phyloP scores from a whole-genome alignment of 2,888 invertebrate genomes.

The Drosophila helvetica region DNA sequence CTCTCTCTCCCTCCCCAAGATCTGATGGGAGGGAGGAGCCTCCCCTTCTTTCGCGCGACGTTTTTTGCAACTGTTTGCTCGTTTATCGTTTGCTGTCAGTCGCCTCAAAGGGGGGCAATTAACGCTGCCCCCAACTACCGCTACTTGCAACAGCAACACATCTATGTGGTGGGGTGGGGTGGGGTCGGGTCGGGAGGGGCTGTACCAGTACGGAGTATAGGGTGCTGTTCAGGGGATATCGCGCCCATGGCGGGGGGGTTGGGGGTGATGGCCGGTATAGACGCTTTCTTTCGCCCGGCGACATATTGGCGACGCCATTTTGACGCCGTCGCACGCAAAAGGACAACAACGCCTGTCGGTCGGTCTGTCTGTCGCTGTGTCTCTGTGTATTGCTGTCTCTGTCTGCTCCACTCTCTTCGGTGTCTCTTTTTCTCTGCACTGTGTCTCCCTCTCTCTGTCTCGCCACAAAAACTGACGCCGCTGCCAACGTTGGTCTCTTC shows the following conservation, averaged over 20 bases:
- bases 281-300: constrained; percentile 67
- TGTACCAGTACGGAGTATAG: constrained; percentile 2
- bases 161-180: constrained; percentile 11
- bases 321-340: constrained; percentile 74
- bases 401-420: constrained; percentile 4
- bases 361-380: constrained; percentile 15
- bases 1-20: neutral
- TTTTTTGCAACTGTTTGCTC: constrained; percentile 71
- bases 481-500: constrained; percentile 6
- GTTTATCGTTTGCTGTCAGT: constrained; percentile 75
- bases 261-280: constrained; percentile 25
- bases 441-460: constrained; percentile 38
- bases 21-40: constrained; percentile 5
- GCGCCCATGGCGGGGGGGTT: neutral
- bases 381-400: constrained; percentile 46
- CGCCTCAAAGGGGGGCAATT: constrained; percentile 77
- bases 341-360: constrained; percentile 39
- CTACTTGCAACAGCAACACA: constrained; percentile 24
- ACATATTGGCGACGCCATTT: constrained; percentile 82
- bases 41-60: constrained; percentile 33
- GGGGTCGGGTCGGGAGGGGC: too few relatives aligned
- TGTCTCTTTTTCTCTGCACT: constrained; percentile 24
- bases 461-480: constrained; percentile 60
- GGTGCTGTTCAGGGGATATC: constrained; percentile 22
- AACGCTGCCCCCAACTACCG: constrained; percentile 61